These are phyloP conservation scores for Oryzias sinensis DNA, from an alignment of 2,797 vertebrate genomes.

Conservation along the genomic window DNA sequence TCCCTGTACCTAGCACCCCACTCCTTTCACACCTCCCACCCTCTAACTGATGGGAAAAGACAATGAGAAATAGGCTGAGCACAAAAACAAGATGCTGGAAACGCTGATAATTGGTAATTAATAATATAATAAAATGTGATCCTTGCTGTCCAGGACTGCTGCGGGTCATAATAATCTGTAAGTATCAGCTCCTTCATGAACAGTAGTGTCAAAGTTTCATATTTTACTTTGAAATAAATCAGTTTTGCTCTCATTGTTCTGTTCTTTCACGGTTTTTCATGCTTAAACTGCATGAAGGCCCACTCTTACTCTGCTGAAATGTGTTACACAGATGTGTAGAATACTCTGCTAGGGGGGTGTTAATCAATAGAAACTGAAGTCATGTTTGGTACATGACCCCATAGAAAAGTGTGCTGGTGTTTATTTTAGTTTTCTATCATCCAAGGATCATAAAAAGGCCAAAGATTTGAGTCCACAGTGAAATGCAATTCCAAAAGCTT, in stretches of 20 bases:
- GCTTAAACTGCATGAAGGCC: slow-evolving; percentile 4
- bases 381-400: not conserved
- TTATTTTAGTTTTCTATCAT: not conserved
- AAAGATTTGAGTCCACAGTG: not conserved
- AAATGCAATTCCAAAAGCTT: no score
- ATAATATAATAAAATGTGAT: no score
- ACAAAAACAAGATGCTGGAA: no score
- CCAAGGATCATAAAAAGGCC: not conserved
- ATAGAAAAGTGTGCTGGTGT: not conserved
- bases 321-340: slow-evolving; percentile 30
- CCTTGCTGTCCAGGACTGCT: no score
- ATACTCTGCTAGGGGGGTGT: not conserved
- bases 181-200: not conserved
- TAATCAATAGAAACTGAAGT: not conserved
- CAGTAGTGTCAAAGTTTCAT: slow-evolving; percentile 1
- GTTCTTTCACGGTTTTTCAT: slow-evolving; percentile 3
- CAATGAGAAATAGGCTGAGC: no score
- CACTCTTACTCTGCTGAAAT: slow-evolving; percentile 9
- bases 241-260: slow-evolving; percentile 9
- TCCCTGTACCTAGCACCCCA: no score
- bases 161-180: no score
- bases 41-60: no score
- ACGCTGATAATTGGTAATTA: no score
- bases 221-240: slow-evolving; percentile 17
- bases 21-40: no score